Evolutionary conservation across 2,888 invertebrate species (phyloP).

Genomic region (Xestoiulus laeticollis): DNA sequence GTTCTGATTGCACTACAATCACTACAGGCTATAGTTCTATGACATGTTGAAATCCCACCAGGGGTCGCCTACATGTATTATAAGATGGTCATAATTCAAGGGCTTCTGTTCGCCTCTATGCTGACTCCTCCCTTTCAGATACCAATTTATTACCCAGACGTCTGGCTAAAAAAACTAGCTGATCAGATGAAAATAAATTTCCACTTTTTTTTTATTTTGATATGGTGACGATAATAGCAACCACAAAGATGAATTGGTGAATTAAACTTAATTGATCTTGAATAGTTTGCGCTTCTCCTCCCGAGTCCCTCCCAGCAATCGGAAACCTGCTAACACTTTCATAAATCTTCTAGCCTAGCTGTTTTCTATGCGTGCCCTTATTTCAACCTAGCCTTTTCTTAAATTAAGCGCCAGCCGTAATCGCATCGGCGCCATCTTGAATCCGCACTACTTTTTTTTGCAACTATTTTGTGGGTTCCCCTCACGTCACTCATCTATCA

Average conservation of each 20-base stretch:
- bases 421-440: slow-evolving; percentile 30
- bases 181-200: slow-evolving; percentile 7
- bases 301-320: slow-evolving; percentile 25
- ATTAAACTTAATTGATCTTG: slow-evolving; percentile 43
- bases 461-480: slow-evolving; percentile 21
- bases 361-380: neutral
- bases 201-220: neutral
- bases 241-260: slow-evolving; percentile 43
- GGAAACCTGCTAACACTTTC: slow-evolving; percentile 40
- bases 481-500: slow-evolving; percentile 43
- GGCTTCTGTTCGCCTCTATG: neutral
- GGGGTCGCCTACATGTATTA: neutral
- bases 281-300: slow-evolving; percentile 38
- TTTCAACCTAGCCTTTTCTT: neutral
- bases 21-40: too few species aligned
- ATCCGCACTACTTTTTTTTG: slow-evolving; percentile 25
- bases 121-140: neutral
- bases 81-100: neutral
- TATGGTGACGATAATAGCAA: slow-evolving; percentile 34
- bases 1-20: too few species aligned
- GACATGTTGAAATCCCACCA: neutral
- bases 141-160: slow-evolving; percentile 36
- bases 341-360: neutral
- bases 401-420: slow-evolving; percentile 10
- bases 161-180: slow-evolving; percentile 25